A percentile compares a stretch with the other conserved stretches of the same genome.
Conservation (phyloP, 2,113 vertebrate genomes). For the Pituophis catenifer region DNA sequence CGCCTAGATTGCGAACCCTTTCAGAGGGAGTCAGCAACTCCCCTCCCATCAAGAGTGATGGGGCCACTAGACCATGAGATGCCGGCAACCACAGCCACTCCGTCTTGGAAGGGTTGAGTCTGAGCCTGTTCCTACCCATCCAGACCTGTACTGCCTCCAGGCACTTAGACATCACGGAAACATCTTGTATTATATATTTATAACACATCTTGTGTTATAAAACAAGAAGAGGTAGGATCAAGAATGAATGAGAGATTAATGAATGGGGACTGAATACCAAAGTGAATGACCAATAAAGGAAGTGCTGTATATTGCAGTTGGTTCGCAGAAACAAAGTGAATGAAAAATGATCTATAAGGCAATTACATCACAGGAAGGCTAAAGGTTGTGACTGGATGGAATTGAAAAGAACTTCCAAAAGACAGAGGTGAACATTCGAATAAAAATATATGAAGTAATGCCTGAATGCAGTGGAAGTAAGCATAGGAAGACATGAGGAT, state of each 20-base stretch:
- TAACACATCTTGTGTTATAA: neutral
- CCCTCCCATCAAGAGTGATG: no score
- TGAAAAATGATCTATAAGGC: neutral
- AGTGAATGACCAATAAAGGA: neutral
- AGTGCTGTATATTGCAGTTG: neutral
- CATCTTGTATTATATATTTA: no score
- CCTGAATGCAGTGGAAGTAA: neutral
- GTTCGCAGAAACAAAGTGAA: neutral
- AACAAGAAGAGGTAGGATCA: neutral
- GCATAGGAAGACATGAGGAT: neutral
- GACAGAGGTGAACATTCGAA: neutral
- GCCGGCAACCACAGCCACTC: no score
- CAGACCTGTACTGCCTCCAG: no score
- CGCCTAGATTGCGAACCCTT: no score
- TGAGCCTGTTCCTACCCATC: no score
- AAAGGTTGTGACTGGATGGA: neutral
- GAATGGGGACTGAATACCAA: neutral
- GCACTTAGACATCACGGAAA: no score
- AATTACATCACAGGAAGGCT: neutral
- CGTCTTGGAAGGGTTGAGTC: no score
- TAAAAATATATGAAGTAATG: neutral
- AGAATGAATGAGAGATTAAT: neutral
- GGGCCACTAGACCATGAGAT: no score
- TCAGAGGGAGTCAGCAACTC: no score
- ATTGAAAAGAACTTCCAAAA: neutral